A percentile compares a stretch with the other conserved stretches of the same genome.
phyloP scores from a whole-genome alignment of 2,113 vertebrate genomes.

The Scopus umbretta region DNA sequence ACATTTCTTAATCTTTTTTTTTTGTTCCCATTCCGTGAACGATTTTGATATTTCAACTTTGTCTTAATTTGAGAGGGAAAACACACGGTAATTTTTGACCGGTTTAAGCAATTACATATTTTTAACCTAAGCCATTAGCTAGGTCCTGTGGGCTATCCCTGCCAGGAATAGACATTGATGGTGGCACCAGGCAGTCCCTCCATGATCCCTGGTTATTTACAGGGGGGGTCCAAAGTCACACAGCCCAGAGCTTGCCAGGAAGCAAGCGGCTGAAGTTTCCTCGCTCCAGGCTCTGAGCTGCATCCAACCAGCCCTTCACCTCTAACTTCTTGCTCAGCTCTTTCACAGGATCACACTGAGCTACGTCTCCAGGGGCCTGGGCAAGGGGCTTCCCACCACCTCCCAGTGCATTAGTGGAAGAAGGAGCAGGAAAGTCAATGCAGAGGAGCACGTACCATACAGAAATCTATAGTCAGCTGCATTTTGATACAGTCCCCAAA shows the following conservation, averaged over 20 bases:
- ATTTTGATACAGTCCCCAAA: constrained; percentile 63
- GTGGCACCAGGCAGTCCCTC: background rate
- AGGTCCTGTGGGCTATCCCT: background rate
- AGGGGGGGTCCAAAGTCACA: background rate
- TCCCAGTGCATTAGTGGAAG: background rate
- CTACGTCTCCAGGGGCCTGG: background rate
- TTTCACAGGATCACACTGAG: background rate
- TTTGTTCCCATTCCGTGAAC: background rate
- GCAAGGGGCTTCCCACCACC: background rate
- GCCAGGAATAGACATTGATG: background rate
- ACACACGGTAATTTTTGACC: background rate
- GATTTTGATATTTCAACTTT: constrained; percentile 48
- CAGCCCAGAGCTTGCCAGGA: background rate
- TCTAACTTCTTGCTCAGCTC: background rate
- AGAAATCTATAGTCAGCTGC: constrained; percentile 50
- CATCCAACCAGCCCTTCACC: background rate
- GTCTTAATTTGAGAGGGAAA: constrained; percentile 23
- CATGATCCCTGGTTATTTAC: background rate
- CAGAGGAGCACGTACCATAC: background rate
- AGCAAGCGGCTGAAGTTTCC: background rate
- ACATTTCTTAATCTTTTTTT: too few species aligned
- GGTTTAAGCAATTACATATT: background rate
- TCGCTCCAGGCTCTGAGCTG: background rate
- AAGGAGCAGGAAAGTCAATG: background rate
- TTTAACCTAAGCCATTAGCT: background rate